phyloP scores from a whole-genome alignment of 2,113 vertebrate genomes.

The Tetrax tetrax region DNA sequence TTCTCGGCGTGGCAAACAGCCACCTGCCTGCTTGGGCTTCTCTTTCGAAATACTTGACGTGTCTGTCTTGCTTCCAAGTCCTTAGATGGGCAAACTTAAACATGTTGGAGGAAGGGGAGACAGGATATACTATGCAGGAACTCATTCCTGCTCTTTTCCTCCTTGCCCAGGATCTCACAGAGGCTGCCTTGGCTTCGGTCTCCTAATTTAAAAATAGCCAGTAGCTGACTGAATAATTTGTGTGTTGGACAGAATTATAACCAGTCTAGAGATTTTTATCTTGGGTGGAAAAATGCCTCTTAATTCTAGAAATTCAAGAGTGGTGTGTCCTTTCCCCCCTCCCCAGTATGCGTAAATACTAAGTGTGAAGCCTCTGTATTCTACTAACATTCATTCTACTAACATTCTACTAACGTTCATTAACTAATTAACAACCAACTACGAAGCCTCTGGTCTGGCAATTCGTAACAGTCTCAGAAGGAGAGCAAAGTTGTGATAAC shows the following conservation, averaged over 20 bases:
- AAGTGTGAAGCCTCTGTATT: neutral
- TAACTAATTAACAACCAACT: neutral
- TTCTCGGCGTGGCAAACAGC: neutral
- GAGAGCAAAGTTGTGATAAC: neutral
- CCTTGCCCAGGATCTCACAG: neutral
- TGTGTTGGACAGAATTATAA: neutral
- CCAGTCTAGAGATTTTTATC: neutral
- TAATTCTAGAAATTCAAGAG: neutral
- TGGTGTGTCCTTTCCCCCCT: neutral
- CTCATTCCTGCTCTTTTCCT: fast-evolving
- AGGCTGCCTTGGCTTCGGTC: neutral
- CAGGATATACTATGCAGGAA: neutral
- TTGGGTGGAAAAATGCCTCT: neutral
- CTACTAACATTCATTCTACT: neutral
- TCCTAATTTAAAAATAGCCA: fast-evolving
- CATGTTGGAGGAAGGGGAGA: neutral
- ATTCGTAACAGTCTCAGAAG: neutral
- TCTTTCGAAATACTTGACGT: neutral
- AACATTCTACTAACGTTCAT: neutral
- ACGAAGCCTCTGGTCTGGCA: neutral
- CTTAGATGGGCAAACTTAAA: neutral
- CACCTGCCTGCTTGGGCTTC: neutral
- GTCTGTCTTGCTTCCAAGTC: neutral
- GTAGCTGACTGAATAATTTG: neutral
- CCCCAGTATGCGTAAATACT: neutral